These are phyloP conservation scores for Notospermus geniculatus DNA, from an alignment of 1,140 invertebrate species.

Conservation along the genomic window DNA sequence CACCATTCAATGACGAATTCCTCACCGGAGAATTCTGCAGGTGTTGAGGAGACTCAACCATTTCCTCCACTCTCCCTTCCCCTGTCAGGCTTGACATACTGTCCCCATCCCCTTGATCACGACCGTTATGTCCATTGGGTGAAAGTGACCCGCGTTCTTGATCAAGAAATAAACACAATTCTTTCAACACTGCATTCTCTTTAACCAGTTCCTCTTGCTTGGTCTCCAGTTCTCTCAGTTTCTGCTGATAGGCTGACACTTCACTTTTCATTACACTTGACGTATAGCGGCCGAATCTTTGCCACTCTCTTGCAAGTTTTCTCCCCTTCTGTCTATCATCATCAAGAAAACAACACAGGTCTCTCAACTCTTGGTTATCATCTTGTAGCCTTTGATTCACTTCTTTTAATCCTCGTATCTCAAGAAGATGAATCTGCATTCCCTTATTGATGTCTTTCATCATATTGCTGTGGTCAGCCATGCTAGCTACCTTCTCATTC, in stretches of 20 bases:
- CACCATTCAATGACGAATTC: not conserved
- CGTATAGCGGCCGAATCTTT: slow-evolving; percentile 93
- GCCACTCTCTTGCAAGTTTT: slow-evolving; percentile 92
- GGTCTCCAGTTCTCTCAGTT: slow-evolving; percentile 82
- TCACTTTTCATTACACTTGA: slow-evolving; percentile 96
- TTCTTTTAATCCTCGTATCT: slow-evolving; percentile 80
- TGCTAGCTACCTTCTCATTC: slow-evolving; percentile 66
- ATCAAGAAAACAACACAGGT: slow-evolving; percentile 95
- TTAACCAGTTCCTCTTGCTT: slow-evolving; percentile 93
- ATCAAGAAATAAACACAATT: slow-evolving; percentile 91
- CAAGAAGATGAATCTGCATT: slow-evolving; percentile 58
- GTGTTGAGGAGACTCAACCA: not conserved
- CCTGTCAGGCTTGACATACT: slow-evolving; percentile 59
- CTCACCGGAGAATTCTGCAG: not conserved
- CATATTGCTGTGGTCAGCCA: slow-evolving; percentile 66
- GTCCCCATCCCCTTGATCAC: slow-evolving; percentile 51
- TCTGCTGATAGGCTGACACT: slow-evolving; percentile 91
- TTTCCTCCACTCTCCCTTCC: slow-evolving; percentile 58
- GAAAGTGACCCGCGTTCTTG: slow-evolving; percentile 67
- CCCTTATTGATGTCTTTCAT: slow-evolving; percentile 50
- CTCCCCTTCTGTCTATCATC: slow-evolving; percentile 92
- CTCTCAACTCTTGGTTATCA: slow-evolving; percentile 90
- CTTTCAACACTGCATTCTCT: slow-evolving; percentile 93
- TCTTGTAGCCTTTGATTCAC: slow-evolving; percentile 84
- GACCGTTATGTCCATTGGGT: slow-evolving; percentile 27